Evolutionary conservation across 2,888 invertebrate genomes (phyloP), one percentile per base, ranked within the genome.

Genomic region (Drosophila prostipennis): DNA sequence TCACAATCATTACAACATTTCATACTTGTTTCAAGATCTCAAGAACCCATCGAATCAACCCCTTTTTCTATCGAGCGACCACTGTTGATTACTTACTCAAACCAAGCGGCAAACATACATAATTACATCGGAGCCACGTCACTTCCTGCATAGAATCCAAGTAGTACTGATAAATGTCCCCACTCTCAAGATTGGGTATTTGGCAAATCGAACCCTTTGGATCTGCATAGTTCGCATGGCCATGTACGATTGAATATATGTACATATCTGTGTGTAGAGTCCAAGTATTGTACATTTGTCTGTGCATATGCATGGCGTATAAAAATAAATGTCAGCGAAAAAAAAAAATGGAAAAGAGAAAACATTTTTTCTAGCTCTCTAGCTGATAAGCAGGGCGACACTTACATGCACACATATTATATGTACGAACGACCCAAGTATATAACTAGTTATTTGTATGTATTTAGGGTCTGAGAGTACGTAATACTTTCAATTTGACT

Each of bases 291-390:
- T 42, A 56, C 37, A 55, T 69, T 40, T 59, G n/a, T 52, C 19
- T 52, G 26, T 49, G 52, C 52, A 51, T 68, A 72, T 77, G 68
- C 68, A 67, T 45, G 65, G 76, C 58, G 82, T 82, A 77, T 74
- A 79, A 72, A 86, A 81, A 80, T 84, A 85, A 82, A 73, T 83
- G 76, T 71, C 78, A 78, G 55, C 52, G 39, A 71, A 59, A 72
- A 72, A 84, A 55, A 70, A 68, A 43, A 43, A 36, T 43, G 52
- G 65, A 72, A 72, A 72, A 72, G 68, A 73, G 73, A 73, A 68
- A 73, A 73, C 60, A 68, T 73, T 72, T 60, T 76, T 81, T 76
- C 77, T 82, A 83, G 77, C 77, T 77, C 73, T 86, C 76, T 70
- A 73, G 71, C 82, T 82, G 86, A 82, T 82, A 82, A 82, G 83